Percentiles rank a stretch among this genome's conserved stretches.
phyloP scores from a whole-genome alignment of 2,888 invertebrate genomes.

The Ommatoiulus sabulosus region DNA sequence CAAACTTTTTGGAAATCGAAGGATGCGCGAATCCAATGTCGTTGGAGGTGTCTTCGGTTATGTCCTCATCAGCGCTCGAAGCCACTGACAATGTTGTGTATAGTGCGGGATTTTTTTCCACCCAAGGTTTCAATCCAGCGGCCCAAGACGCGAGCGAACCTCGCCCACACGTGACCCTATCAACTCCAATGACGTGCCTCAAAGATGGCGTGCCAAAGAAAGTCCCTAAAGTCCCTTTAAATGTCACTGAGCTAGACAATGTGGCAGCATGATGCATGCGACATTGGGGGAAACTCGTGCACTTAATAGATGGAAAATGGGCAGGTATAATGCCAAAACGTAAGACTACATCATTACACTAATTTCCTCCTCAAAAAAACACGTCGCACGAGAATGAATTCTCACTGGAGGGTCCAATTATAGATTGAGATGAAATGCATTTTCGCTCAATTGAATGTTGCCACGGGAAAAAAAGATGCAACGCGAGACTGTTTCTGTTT shows the following conservation, averaged over 20 bases:
- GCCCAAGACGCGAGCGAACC: not conserved
- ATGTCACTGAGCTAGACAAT: constrained; percentile 30
- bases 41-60: not conserved
- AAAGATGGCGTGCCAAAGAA: constrained; percentile 30
- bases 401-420: not conserved
- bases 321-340: constrained; percentile 32
- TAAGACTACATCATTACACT: not conserved
- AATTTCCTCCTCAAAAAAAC: not conserved
- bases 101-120: not conserved
- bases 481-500: not conserved
- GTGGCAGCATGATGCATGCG: not conserved
- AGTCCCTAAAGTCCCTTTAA: not conserved
- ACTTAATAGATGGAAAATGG: constrained; percentile 30
- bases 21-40: not conserved
- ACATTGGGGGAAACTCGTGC: not conserved
- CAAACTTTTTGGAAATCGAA: not conserved
- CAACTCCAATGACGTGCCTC: not conserved
- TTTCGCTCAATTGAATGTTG: not conserved
- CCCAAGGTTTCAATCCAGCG: not conserved
- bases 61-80: not conserved
- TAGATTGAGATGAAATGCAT: not conserved
- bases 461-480: not conserved
- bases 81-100: not conserved
- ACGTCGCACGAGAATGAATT: not conserved
- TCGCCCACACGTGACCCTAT: not conserved